These are phyloP conservation scores for Mylabris sibirica DNA, from an alignment of 2,888 invertebrate genomes.

Conservation along the genomic window DNA sequence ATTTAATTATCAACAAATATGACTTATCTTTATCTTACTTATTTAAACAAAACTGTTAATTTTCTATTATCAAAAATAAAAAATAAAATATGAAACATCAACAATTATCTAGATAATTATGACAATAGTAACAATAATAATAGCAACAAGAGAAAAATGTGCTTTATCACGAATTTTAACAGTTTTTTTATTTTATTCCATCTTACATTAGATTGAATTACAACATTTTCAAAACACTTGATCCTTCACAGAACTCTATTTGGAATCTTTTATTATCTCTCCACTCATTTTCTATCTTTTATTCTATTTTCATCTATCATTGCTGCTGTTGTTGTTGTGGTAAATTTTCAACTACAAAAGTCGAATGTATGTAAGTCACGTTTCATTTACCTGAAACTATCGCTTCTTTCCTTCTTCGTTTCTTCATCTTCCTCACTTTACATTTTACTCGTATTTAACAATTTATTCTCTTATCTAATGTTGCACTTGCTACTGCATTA, in stretches of 20 bases:
- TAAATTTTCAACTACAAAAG: neutral
- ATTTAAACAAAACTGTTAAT: neutral
- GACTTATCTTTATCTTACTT: neutral
- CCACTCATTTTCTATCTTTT: neutral
- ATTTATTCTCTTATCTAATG: neutral
- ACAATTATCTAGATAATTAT: neutral
- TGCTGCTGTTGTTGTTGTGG: neutral
- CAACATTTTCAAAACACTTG: conserved; percentile 1
- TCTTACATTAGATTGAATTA: neutral
- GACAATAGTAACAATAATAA: neutral
- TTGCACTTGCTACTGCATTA: too few relatives aligned
- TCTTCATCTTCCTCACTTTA: neutral
- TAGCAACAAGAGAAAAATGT: neutral
- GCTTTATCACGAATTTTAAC: conserved; percentile 1
- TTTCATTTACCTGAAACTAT: conserved; percentile 8
- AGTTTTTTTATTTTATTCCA: too few relatives aligned
- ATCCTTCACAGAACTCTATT: neutral
- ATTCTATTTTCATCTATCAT: neutral
- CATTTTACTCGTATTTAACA: neutral
- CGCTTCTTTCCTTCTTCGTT: neutral
- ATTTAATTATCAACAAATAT: neutral
- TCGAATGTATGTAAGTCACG: conserved; percentile 1
- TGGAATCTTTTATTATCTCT: neutral
- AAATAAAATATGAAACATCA: neutral
- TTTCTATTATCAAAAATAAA: neutral